A percentile compares a stretch with the other conserved stretches of the same genome.
These are phyloP conservation scores for Gymnosoma rotundatum DNA, from an alignment of 2,888 invertebrate genomes.

Conservation along the genomic window DNA sequence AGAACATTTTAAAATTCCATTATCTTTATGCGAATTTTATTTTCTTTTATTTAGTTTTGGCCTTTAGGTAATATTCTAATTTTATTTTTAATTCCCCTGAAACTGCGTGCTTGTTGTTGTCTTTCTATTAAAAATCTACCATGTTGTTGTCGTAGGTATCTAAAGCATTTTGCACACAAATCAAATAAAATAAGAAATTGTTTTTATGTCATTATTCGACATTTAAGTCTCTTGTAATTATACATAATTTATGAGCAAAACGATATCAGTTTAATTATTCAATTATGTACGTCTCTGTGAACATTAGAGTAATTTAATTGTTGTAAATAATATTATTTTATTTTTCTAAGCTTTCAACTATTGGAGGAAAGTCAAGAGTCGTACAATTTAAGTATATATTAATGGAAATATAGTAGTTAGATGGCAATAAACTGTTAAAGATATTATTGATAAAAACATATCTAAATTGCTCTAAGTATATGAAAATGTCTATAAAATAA, in stretches of 20 bases:
- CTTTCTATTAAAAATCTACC: neutral
- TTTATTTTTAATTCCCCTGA: neutral
- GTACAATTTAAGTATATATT: too few relatives aligned
- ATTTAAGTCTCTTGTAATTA: slow-evolving; percentile 51
- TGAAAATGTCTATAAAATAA: too few relatives aligned
- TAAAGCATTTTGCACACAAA: neutral
- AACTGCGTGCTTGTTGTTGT: neutral
- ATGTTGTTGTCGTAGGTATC: neutral
- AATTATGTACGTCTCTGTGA: neutral
- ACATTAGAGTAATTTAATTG: slow-evolving; percentile 23
- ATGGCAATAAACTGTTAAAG: too few relatives aligned
- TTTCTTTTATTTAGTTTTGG: slow-evolving; percentile 38
- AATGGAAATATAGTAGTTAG: too few relatives aligned
- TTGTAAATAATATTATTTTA: slow-evolving; percentile 8
- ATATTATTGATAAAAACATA: too few relatives aligned
- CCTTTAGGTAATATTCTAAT: slow-evolving; percentile 58
- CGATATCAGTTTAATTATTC: neutral
- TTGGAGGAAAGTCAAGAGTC: too few relatives aligned
- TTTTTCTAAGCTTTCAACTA: too few relatives aligned
- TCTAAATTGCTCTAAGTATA: too few relatives aligned
- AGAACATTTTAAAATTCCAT: slow-evolving; percentile 51
- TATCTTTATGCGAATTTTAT: slow-evolving; percentile 46
- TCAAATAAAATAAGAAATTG: slow-evolving; percentile 2
- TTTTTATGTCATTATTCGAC: slow-evolving; percentile 46
- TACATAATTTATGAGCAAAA: slow-evolving; percentile 39